phyloP scores from a whole-genome alignment of 2,113 vertebrate species.

The Boleophthalmus pectinirostris region DNA sequence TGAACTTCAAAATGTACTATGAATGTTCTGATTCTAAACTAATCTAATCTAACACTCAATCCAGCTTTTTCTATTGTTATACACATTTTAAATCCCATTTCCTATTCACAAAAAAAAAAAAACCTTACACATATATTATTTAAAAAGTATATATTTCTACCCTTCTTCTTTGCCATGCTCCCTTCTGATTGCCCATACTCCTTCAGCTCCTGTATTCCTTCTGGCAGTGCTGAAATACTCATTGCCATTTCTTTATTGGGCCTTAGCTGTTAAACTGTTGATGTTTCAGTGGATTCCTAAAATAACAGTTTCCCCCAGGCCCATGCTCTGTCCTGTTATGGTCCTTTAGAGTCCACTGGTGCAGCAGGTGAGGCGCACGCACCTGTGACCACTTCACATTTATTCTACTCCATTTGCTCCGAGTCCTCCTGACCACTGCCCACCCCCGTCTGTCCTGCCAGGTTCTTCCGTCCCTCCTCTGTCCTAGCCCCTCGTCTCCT shows the following conservation, averaged over 20 bases:
- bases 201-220: too few species aligned
- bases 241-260: background rate
- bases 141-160: too few species aligned
- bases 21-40: too few species aligned
- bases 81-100: too few species aligned
- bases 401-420: conserved; percentile 57
- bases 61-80: too few species aligned
- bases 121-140: too few species aligned
- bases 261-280: background rate
- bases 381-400: conserved; percentile 59
- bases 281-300: background rate
- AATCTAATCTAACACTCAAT: too few species aligned
- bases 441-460: conserved; percentile 9
- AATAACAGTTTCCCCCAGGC: background rate
- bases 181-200: too few species aligned
- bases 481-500: conserved; percentile 18
- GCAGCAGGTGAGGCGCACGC: conserved; percentile 42
- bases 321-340: background rate
- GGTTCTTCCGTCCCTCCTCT: conserved; percentile 15
- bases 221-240: background rate
- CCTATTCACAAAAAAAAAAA: too few species aligned
- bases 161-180: too few species aligned
- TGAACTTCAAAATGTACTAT: too few species aligned
- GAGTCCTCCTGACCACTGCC: conserved; percentile 13
- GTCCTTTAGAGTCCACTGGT: conserved; percentile 13